Base-by-base conservation (phyloP, 2,113 vertebrate species). In the Struthidea cinerea region DNA sequence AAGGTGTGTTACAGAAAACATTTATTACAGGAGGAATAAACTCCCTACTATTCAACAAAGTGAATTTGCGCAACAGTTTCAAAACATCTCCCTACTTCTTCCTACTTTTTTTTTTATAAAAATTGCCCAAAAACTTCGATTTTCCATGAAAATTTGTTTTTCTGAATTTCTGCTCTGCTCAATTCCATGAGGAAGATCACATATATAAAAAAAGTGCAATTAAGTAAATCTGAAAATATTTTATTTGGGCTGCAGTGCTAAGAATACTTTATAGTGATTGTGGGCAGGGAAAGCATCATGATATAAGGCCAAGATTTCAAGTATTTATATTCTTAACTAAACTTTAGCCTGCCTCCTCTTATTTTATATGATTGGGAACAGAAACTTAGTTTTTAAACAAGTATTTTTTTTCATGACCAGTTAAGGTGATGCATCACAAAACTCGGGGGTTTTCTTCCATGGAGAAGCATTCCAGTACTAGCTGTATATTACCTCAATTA, bases 321-420 rank as follows among this genome's bases (percentile, higher is more conserved):
- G 28, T 52, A 52, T 50, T 89, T 81, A 3, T 53, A 19, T 47
- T 78, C 39, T 82, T 75, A 85, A 60, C 9, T 52, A 68, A 79
- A 82, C 15, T 68, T 52, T 26, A 64, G 21, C 11, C 9, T 83
- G 13, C 11, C 24, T 64, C 16, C 11, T 79, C 12, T 68, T 68
- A 27, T 79, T 85, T 68, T 55, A 33, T 24, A 32, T 26, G 30
- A 44, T 39, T 73, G 55, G 49, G 22, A 92, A 41, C 20, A n/a
- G 35, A 81, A 21, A 44, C 7, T 57, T 57, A 19, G 33, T 49
- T 84, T 94, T 92, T 84, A 90, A 97, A 93, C 75, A 95, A 95
- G 37, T 93, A 21, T 96, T 97, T 96, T 88, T 68, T 94, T 94
- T 56, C 16, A 49, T 82, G 94, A 85, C 52, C 13, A 70, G 47